These are phyloP conservation scores for Pangasianodon gigas DNA, from an alignment of 2,113 vertebrate species.

Conservation along the genomic window DNA sequence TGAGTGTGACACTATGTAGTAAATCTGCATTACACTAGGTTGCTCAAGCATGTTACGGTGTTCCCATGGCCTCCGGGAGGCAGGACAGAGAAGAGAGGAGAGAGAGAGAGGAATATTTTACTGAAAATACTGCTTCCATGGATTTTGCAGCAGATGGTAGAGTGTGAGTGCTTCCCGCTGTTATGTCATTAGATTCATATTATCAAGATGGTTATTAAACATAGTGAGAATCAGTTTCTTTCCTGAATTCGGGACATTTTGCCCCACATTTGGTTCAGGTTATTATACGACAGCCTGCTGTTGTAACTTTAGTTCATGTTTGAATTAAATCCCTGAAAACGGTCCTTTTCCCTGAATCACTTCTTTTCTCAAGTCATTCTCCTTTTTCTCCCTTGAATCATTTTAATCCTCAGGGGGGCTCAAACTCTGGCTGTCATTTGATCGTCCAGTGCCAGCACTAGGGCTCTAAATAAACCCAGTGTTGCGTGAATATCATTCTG, in stretches of 20 bases:
- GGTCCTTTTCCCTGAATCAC: constrained; percentile 34
- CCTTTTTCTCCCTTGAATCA: constrained; percentile 73
- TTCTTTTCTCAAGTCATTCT: constrained; percentile 49
- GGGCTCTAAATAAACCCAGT: constrained; percentile 80
- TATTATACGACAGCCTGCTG: constrained; percentile 44
- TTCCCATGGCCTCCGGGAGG: constrained; percentile 50
- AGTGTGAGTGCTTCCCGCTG: constrained; percentile 18
- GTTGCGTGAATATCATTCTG: constrained; percentile 82
- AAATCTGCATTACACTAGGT: constrained; percentile 56
- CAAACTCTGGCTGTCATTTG: constrained; percentile 75
- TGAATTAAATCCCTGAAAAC: constrained; percentile 53
- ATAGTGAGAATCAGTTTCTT: constrained; percentile 4
- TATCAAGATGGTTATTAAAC: constrained; percentile 19
- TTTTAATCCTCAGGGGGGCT: constrained; percentile 76
- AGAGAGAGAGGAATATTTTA: constrained; percentile 39
- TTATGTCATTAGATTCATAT: constrained; percentile 45
- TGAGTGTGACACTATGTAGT: constrained; percentile 56
- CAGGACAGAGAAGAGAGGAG: constrained; percentile 10
- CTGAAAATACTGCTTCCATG: neutral
- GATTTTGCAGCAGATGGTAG: constrained; percentile 40
- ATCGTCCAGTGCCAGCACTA: constrained; percentile 71
- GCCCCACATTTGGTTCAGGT: constrained; percentile 36
- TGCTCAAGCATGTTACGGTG: constrained; percentile 57
- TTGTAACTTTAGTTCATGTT: constrained; percentile 52
- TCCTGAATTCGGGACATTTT: constrained; percentile 22